Percentiles rank a stretch among this genome's conserved stretches.
These are phyloP conservation scores for Orientallactaga bullata DNA, from an alignment of 2,113 vertebrate genomes.

Conservation along the genomic window DNA sequence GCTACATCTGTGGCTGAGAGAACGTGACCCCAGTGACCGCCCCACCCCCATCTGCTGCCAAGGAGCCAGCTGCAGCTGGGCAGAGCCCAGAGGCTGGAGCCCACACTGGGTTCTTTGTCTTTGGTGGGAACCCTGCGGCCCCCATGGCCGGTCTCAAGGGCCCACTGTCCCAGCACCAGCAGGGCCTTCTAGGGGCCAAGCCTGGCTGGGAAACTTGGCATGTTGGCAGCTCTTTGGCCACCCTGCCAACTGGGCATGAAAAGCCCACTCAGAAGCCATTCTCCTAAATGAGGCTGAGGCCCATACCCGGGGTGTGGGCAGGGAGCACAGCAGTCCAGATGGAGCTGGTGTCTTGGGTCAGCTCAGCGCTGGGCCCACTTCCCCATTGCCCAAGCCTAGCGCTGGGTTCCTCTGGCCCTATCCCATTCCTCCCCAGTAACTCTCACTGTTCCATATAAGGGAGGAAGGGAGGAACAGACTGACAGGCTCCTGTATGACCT, in stretches of 20 bases:
- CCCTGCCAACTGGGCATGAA: slow-evolving; percentile 58
- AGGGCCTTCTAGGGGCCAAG: slow-evolving; percentile 52
- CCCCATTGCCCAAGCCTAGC: not conserved
- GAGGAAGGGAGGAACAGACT: too few species aligned
- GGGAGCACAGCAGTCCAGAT: not conserved
- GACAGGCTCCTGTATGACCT: not conserved
- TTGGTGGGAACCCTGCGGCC: slow-evolving; percentile 70
- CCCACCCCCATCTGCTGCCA: slow-evolving; percentile 59
- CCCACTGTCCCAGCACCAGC: slow-evolving; percentile 73
- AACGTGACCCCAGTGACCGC: slow-evolving; percentile 13
- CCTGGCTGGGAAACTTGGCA: slow-evolving; percentile 74
- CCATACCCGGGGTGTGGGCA: too few species aligned
- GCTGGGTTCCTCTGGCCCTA: not conserved
- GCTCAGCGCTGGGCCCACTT: not conserved
- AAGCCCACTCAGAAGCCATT: slow-evolving; percentile 44
- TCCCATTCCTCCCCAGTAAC: not conserved
- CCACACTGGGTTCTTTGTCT: slow-evolving; percentile 81
- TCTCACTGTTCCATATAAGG: too few species aligned
- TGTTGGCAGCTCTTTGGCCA: slow-evolving; percentile 24
- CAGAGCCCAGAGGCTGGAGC: slow-evolving; percentile 48
- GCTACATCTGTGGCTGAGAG: not conserved
- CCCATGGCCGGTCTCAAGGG: slow-evolving; percentile 75
- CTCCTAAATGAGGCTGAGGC: not conserved
- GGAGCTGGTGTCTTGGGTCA: not conserved
- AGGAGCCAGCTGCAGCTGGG: slow-evolving; percentile 80